Evolutionary conservation across 2,113 vertebrate genomes (phyloP).

Genomic region (Syngnathus typhle): DNA sequence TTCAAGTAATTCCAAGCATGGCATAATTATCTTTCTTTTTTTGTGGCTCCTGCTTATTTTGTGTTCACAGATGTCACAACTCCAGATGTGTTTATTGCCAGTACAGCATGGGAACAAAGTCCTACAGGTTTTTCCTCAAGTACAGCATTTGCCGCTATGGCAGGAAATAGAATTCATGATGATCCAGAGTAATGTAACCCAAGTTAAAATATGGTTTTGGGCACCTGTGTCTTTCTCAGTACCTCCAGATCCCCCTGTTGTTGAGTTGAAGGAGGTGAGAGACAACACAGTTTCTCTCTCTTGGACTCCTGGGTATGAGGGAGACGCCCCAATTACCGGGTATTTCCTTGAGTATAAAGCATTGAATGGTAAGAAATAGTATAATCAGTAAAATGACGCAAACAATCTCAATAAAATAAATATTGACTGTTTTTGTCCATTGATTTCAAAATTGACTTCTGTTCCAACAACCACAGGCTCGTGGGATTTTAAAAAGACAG

Average conservation of each 20-base stretch:
- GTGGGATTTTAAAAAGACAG: slow-evolving; percentile 47
- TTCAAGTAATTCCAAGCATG: not conserved
- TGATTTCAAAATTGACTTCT: not conserved
- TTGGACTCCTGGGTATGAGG: slow-evolving; percentile 50
- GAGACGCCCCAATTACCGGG: slow-evolving; percentile 40
- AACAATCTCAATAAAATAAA: not conserved
- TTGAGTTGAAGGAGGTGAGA: slow-evolving; percentile 43
- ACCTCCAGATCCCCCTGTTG: slow-evolving; percentile 39
- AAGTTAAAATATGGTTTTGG: not conserved
- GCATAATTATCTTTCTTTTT: not conserved
- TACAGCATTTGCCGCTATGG: not conserved
- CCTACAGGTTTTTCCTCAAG: slow-evolving; percentile 23
- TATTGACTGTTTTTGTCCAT: not conserved
- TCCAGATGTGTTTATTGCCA: slow-evolving; percentile 4
- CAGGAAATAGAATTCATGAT: not conserved
- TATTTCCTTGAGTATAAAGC: slow-evolving; percentile 58
- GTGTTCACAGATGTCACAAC: slow-evolving; percentile 7
- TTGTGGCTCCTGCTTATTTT: not conserved
- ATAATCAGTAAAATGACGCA: not conserved
- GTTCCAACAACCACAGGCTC: slow-evolving; percentile 32
- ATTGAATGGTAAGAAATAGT: slow-evolving; percentile 37
- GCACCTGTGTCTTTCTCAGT: slow-evolving; percentile 13
- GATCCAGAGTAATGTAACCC: not conserved
- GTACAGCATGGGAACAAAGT: slow-evolving; percentile 26
- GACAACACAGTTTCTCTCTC: slow-evolving; percentile 33